A percentile compares a stretch with the other conserved stretches of the same genome.
Evolutionary conservation across 1,140 invertebrate species (phyloP).

Genomic region (Leptestheria dahalacensis): DNA sequence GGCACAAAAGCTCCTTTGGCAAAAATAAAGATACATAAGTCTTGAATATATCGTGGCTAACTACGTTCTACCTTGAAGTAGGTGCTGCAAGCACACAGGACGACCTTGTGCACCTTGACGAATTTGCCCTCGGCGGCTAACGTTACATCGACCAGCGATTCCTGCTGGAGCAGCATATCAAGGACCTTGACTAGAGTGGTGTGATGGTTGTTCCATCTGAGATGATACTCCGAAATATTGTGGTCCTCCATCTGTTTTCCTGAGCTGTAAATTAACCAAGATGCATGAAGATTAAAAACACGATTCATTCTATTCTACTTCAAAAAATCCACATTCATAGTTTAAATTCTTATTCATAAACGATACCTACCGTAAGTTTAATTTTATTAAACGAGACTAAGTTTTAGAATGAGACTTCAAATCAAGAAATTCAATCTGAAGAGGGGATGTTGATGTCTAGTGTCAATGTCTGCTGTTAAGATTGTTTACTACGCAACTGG

Average conservation of each 20-base stretch:
- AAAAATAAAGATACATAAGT: not conserved
- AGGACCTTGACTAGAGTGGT: constrained; percentile 80
- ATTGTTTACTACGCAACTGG: too few relatives aligned
- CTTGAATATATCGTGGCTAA: constrained; percentile 13
- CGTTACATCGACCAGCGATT: constrained; percentile 54
- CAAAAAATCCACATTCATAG: too few relatives aligned
- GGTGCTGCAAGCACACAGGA: constrained; percentile 40
- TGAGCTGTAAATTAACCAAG: too few relatives aligned
- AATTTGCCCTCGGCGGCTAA: constrained; percentile 53
- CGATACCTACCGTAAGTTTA: too few relatives aligned
- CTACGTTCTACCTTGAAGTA: constrained; percentile 38
- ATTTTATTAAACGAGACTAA: too few relatives aligned
- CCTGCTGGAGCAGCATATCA: constrained; percentile 31
- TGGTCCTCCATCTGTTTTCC: not conserved
- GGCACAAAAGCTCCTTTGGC: not conserved
- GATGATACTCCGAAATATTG: constrained; percentile 54
- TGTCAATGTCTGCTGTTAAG: too few relatives aligned
- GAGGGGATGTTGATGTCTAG: too few relatives aligned
- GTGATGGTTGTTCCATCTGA: constrained; percentile 89
- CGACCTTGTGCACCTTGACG: constrained; percentile 37
- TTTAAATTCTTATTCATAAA: too few relatives aligned
- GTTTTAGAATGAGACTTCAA: too few relatives aligned
- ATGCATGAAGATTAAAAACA: too few relatives aligned
- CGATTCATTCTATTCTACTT: too few relatives aligned
- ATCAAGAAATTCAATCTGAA: too few relatives aligned